A percentile compares a stretch with the other conserved stretches of the same genome.
These are phyloP conservation scores for Leucophora obtusa DNA, from an alignment of 2,888 invertebrate species.

Conservation along the genomic window DNA sequence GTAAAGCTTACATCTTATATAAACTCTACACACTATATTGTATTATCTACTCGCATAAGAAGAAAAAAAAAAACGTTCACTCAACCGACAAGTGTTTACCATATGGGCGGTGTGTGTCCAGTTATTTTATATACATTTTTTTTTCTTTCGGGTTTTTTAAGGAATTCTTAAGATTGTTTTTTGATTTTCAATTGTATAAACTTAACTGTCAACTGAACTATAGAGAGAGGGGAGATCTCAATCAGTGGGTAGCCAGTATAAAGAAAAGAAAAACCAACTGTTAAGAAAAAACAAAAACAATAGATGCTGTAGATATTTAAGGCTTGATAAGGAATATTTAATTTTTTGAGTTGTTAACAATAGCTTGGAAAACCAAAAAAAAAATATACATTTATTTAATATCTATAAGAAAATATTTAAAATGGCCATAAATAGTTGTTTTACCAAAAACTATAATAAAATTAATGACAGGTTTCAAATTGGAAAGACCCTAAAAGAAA, in stretches of 20 bases:
- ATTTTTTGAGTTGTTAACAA: conserved; percentile 15
- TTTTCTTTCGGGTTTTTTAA: conserved; percentile 22
- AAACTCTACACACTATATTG: conserved; percentile 17
- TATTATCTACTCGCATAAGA: conserved; percentile 3
- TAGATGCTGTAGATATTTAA: conserved; percentile 24
- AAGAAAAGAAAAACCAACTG: conserved; percentile 12
- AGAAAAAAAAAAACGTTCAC: conserved; percentile 27
- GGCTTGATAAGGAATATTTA: conserved; percentile 10
- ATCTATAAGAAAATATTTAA: conserved; percentile 1
- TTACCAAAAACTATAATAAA: neutral
- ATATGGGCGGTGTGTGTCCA: conserved; percentile 64
- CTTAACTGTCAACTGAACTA: conserved; percentile 55
- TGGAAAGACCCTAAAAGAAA: neutral
- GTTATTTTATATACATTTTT: conserved; percentile 46
- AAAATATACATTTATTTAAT: neutral
- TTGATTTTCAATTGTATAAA: conserved; percentile 57
- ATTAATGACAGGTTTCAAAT: neutral
- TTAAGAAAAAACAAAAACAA: conserved; percentile 16
- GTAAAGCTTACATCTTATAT: conserved; percentile 9
- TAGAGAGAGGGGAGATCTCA: conserved; percentile 51
- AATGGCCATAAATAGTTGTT: neutral
- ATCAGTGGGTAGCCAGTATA: conserved; percentile 41
- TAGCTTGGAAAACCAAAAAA: neutral
- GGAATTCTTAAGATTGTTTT: conserved; percentile 53
- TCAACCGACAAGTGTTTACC: conserved; percentile 59